A percentile compares a stretch with the other conserved stretches of the same genome.
Conservation (phyloP, 2,888 invertebrate species). For the Polyommatus iphigenia region DNA sequence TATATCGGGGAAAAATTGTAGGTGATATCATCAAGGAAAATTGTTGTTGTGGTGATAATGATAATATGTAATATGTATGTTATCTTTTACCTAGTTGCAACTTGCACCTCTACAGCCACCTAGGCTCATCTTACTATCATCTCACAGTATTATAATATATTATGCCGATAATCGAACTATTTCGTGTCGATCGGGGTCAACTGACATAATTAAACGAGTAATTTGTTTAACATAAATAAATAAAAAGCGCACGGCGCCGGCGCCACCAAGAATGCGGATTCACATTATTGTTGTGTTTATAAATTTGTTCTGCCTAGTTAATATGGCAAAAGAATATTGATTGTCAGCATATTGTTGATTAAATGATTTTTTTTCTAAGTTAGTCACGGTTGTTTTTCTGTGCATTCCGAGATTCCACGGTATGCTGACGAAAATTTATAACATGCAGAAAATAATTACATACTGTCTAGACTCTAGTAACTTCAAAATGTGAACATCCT, state of each 20-base stretch:
- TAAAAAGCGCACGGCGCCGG: constrained; percentile 30
- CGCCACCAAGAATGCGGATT: constrained; percentile 42
- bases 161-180: not conserved
- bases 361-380: not conserved
- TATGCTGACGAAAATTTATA: not conserved
- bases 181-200: constrained; percentile 18
- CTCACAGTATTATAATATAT: not conserved
- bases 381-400: constrained; percentile 8
- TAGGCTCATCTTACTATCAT: not conserved
- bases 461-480: not conserved
- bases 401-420: not conserved
- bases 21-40: too few species aligned
- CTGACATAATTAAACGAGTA: constrained; percentile 19
- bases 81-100: too few species aligned
- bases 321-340: constrained; percentile 34
- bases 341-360: constrained; percentile 21
- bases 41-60: too few species aligned
- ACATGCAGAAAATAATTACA: not conserved
- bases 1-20: too few species aligned
- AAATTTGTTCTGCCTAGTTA: constrained; percentile 42
- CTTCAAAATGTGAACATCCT: not conserved
- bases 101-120: too few species aligned
- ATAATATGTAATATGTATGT: too few species aligned
- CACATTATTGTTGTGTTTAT: constrained; percentile 42
- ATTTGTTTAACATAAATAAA: constrained; percentile 28